Base-by-base conservation (phyloP, 2,113 vertebrate species). In the Pelecanus crispus region DNA sequence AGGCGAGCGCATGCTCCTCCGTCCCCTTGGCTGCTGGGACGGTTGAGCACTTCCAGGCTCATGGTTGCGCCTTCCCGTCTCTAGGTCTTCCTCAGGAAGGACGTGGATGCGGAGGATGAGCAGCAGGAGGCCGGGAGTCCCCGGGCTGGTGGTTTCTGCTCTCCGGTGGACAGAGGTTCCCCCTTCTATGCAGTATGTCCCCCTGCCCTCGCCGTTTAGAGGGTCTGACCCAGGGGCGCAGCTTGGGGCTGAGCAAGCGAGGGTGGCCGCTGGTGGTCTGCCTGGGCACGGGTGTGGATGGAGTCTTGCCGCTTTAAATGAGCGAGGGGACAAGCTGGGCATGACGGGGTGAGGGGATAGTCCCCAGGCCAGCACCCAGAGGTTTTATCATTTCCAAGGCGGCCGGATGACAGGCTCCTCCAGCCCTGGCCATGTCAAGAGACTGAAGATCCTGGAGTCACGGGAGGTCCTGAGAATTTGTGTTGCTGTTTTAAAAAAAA, bases 1-100 rank as follows among this genome's bases (percentile, higher is more conserved):
- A 80, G 25, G 18, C 3, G 6, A 36, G 17, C 5, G 3, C 25
- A 1, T 2, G 1, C 6, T 59, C 17, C 49, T 91, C 45, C 3
- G 2, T n/a, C 32, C 25, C 19, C 40, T 89, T 1, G 2, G 26
- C 50, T 91, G n/a, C 66, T 9, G 29, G 49, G 45, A 62, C 2
- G 1, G 36, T 55, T 1, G 1, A 65, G 45, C 17, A 10, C 45
- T 67, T 91, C 53, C 74, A 92, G 82, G 55, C 73, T 90, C 47
- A 95, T 1, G 13, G 26, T 67, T 92, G 28, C 32, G 7, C 40
- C 52, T 71, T 88, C 50, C 47, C 4, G 1, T 58, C 66, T 87
- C 74, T 79, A 97, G 97, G 94, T 96, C 67, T 96, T 96, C 74
- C 88, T 97, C 77, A 96, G 71, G 81, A 97, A 97, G 92, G 94